A percentile compares a stretch with the other conserved stretches of the same genome.
Evolutionary conservation across 2,797 vertebrate species (phyloP).

Genomic region (Megalops cyprinoides): DNA sequence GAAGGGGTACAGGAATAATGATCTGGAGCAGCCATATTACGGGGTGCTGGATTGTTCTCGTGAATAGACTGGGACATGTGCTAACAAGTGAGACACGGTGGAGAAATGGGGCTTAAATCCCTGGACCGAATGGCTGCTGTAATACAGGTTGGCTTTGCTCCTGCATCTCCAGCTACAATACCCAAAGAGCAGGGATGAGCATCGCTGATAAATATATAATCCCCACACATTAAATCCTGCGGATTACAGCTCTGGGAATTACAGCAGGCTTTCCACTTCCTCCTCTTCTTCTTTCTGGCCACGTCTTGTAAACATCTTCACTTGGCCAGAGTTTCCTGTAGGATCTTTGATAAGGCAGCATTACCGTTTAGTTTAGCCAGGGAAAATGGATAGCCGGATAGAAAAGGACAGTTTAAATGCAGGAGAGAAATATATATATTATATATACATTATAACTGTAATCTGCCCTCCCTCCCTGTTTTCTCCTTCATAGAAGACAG

Average conservation of each 20-base stretch:
- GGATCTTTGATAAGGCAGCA: conserved; percentile 74
- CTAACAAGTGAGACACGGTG: too few relatives aligned
- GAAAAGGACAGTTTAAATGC: conserved; percentile 44
- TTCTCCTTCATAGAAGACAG: conserved; percentile 53
- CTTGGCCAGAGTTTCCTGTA: conserved; percentile 71
- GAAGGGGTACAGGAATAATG: conserved; percentile 54
- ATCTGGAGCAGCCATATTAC: conserved; percentile 72
- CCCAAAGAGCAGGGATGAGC: conserved; percentile 61
- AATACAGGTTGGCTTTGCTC: conserved; percentile 66
- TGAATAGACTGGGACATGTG: conserved; percentile 88
- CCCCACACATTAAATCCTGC: conserved; percentile 70
- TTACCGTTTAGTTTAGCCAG: conserved; percentile 73
- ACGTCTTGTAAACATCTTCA: conserved; percentile 73
- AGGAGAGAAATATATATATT: conserved; percentile 23
- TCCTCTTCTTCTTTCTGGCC: conserved; percentile 62
- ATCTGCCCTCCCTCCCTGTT: conserved; percentile 69
- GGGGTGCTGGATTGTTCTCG: conserved; percentile 80
- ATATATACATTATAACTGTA: conserved; percentile 54
- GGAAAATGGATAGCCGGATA: conserved; percentile 66
- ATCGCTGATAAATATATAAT: conserved; percentile 76
- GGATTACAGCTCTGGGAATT: conserved; percentile 79
- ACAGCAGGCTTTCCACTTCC: conserved; percentile 66
- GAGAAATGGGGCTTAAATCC: conserved; percentile 67
- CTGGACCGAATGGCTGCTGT: conserved; percentile 57
- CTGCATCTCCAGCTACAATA: conserved; percentile 12